Percentiles rank a stretch among this genome's conserved stretches.
Evolutionary conservation across 2,888 invertebrate species (phyloP).

Genomic region (Cryptus armator): DNA sequence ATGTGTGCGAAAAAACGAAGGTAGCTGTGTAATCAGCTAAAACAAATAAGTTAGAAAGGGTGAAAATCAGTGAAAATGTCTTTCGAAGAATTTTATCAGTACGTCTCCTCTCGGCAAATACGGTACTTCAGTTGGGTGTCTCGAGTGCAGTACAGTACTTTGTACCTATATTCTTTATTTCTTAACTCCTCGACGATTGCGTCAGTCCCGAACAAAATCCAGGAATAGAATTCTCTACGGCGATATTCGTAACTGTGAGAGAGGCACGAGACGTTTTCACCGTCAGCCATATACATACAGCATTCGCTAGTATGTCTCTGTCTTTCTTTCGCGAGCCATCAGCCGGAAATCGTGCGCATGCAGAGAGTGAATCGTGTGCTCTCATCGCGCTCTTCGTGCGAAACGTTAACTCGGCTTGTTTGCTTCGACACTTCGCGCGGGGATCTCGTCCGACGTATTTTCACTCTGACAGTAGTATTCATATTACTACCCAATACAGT

Average conservation of each 20-base stretch:
- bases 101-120: neutral
- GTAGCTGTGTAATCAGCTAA: neutral
- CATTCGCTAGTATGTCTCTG: neutral
- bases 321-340: conserved; percentile 35
- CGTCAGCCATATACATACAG: conserved; percentile 1
- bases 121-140: neutral
- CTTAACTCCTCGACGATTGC: conserved; percentile 44
- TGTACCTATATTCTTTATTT: conserved; percentile 38
- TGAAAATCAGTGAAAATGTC: neutral
- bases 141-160: conserved; percentile 4
- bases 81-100: neutral
- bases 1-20: neutral
- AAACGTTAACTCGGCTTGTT: conserved; percentile 35
- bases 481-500: neutral
- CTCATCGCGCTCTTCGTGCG: conserved; percentile 32
- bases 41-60: neutral
- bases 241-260: conserved; percentile 21
- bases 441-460: conserved; percentile 13
- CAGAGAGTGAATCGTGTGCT: conserved; percentile 31
- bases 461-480: neutral
- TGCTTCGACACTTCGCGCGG: conserved; percentile 30
- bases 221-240: conserved; percentile 48
- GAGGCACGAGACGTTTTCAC: conserved; percentile 44
- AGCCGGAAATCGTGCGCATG: conserved; percentile 46
- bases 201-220: conserved; percentile 51